Percentiles rank a stretch among this genome's conserved stretches.
These are phyloP conservation scores for Heloderma charlesbogerti DNA, from an alignment of 2,113 vertebrate species.

Conservation along the genomic window DNA sequence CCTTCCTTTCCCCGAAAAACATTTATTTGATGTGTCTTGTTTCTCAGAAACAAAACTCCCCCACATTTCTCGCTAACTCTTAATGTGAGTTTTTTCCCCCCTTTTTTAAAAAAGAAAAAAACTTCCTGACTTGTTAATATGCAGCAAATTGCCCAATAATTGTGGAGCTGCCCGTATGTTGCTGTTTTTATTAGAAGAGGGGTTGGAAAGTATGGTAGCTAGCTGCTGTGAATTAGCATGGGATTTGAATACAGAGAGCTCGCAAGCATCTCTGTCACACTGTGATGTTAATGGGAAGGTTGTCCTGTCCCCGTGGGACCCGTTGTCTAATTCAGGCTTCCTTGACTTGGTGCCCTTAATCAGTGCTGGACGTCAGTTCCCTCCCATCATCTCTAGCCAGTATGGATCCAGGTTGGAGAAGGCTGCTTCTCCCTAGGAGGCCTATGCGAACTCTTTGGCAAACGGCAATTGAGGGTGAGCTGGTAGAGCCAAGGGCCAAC, in stretches of 20 bases:
- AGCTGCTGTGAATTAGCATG: background rate
- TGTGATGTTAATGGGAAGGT: background rate
- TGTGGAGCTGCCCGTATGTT: background rate
- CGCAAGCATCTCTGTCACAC: background rate
- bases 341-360: too few relatives aligned
- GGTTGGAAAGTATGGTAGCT: background rate
- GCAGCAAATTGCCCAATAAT: background rate
- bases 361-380: too few relatives aligned
- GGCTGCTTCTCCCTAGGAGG: too few relatives aligned
- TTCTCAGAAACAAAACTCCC: background rate
- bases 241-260: background rate
- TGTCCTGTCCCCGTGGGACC: too few relatives aligned
- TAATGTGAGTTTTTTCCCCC: background rate
- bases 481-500: too few relatives aligned
- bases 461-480: too few relatives aligned
- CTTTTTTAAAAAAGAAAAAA: too few relatives aligned
- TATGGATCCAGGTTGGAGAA: too few relatives aligned
- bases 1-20: background rate
- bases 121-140: background rate
- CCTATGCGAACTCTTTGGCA: too few relatives aligned
- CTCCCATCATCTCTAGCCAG: too few relatives aligned
- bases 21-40: too few relatives aligned
- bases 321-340: background rate
- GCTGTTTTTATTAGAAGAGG: background rate
- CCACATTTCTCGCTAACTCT: background rate